Percentiles rank a stretch among this genome's conserved stretches.
phyloP scores from a whole-genome alignment of 2,113 vertebrate species.

The Paramormyrops kingsleyae region DNA sequence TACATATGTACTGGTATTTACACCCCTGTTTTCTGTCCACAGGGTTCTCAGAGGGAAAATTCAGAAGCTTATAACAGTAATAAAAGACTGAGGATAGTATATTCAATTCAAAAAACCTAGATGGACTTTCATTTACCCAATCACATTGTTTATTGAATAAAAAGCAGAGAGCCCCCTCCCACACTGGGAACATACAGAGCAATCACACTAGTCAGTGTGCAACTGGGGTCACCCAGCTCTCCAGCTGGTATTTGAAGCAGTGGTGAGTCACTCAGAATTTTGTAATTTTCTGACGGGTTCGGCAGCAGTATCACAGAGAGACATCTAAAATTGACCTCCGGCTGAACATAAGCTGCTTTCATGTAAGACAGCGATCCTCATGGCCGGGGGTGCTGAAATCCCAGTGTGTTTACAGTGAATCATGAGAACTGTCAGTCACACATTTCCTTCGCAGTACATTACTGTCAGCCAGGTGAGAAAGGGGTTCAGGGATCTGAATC shows the following conservation, averaged over 20 bases:
- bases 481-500: conserved; percentile 34
- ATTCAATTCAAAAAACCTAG: neutral
- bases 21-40: neutral
- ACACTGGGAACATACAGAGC: conserved; percentile 49
- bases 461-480: conserved; percentile 55
- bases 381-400: conserved; percentile 49
- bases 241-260: conserved; percentile 65
- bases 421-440: conserved; percentile 26
- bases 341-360: conserved; percentile 47
- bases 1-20: neutral
- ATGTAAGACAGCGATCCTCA: conserved; percentile 51
- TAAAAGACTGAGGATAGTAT: neutral
- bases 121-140: neutral
- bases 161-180: neutral
- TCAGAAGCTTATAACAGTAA: neutral
- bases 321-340: conserved; percentile 33
- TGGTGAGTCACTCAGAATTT: conserved; percentile 65
- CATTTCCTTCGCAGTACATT: conserved; percentile 44
- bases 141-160: neutral
- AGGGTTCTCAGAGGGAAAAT: neutral
- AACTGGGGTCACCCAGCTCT: conserved; percentile 32
- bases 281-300: conserved; percentile 60
- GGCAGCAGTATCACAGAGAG: conserved; percentile 38
- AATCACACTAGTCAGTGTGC: conserved; percentile 3
- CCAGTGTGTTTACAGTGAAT: conserved; percentile 53